Percentiles rank a stretch among this genome's conserved stretches.
Conservation (phyloP, 2,888 invertebrate species). For the Aspidapion aeneum region DNA sequence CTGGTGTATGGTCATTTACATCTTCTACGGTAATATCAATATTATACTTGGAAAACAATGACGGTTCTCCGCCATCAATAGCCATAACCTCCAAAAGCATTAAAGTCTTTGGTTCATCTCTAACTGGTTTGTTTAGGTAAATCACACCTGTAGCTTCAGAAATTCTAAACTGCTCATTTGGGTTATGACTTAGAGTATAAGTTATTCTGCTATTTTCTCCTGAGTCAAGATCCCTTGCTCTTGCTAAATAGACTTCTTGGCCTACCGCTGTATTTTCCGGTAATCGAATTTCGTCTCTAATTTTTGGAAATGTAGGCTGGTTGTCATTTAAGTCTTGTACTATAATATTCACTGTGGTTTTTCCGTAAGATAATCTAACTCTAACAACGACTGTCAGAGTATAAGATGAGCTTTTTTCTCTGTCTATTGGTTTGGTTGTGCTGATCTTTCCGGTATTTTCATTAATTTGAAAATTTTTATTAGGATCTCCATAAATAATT, state of each 20-base stretch:
- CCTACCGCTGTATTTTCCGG: slow-evolving; percentile 91
- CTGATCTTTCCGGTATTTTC: slow-evolving; percentile 73
- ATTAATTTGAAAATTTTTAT: slow-evolving; percentile 76
- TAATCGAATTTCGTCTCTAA: slow-evolving; percentile 74
- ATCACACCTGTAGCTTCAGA: slow-evolving; percentile 85
- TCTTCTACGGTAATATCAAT: slow-evolving; percentile 75
- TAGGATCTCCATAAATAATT: slow-evolving; percentile 77
- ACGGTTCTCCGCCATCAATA: slow-evolving; percentile 76
- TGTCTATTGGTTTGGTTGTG: slow-evolving; percentile 76
- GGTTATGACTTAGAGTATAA: slow-evolving; percentile 77
- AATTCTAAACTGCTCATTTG: slow-evolving; percentile 78
- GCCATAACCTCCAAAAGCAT: slow-evolving; percentile 78
- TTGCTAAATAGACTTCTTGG: slow-evolving; percentile 85
- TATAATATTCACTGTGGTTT: slow-evolving; percentile 75
- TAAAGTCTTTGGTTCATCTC: slow-evolving; percentile 67
- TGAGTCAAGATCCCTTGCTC: slow-evolving; percentile 83
- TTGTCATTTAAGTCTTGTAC: slow-evolving; percentile 91
- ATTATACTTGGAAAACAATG: slow-evolving; percentile 71
- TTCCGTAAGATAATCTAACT: slow-evolving; percentile 70
- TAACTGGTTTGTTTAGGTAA: slow-evolving; percentile 77
- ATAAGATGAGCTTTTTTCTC: slow-evolving; percentile 76
- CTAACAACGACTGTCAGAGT: slow-evolving; percentile 78
- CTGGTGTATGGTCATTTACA: slow-evolving; percentile 94
- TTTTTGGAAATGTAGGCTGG: slow-evolving; percentile 76
- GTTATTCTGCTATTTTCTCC: slow-evolving; percentile 85